Percentiles rank a stretch among this genome's conserved stretches.
phyloP scores from a whole-genome alignment of 2,888 invertebrate genomes.

The Dicyrtoma fusca region DNA sequence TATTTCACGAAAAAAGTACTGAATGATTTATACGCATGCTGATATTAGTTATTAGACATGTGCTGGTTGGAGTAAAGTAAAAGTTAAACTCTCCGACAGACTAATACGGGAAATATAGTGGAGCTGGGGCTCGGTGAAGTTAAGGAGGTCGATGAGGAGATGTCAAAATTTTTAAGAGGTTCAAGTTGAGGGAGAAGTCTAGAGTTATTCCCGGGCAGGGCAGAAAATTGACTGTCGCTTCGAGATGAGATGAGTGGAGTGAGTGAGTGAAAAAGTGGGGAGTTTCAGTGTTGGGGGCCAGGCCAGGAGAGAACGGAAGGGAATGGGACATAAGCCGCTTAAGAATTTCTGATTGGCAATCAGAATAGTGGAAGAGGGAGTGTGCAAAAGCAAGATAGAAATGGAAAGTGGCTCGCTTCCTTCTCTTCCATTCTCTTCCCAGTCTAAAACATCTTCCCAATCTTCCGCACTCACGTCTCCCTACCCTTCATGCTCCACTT shows the following conservation, averaged over 20 bases:
- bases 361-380: conserved; percentile 52
- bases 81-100: too few species aligned
- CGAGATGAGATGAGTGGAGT: conserved; percentile 13
- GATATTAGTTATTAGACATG: too few species aligned
- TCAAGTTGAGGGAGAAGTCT: conserved; percentile 21
- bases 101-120: too few species aligned
- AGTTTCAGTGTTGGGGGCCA: conserved; percentile 40
- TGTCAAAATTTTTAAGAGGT: conserved; percentile 35
- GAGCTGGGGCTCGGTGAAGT: too few species aligned
- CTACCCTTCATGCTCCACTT: not conserved
- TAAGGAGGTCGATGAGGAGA: not conserved
- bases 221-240: conserved; percentile 22
- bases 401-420: conserved; percentile 32
- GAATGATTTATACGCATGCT: too few species aligned
- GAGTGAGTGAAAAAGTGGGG: conserved; percentile 24
- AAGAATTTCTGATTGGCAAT: conserved; percentile 56
- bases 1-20: too few species aligned
- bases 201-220: not conserved
- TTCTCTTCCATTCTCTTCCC: conserved; percentile 14
- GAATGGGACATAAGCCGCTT: conserved; percentile 52
- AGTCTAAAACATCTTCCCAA: conserved; percentile 9
- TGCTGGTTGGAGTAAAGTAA: too few species aligned
- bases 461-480: conserved; percentile 15
- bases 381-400: conserved; percentile 43
- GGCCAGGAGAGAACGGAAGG: conserved; percentile 43